Evolutionary conservation across 2,113 vertebrate species (phyloP).

Genomic region (Platichthys flesus): DNA sequence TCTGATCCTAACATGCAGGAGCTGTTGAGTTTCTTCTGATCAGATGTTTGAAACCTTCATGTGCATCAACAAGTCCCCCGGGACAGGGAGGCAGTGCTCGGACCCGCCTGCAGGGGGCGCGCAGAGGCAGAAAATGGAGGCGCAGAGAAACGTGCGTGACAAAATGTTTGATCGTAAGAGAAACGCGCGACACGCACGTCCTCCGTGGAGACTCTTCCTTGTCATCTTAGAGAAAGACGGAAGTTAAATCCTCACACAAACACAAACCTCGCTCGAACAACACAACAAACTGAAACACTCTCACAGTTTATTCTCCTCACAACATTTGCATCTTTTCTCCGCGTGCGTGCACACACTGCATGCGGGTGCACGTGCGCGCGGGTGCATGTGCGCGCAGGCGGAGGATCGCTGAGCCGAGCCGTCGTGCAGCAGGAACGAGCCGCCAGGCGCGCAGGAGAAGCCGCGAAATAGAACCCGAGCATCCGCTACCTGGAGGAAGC

Average conservation of each 20-base stretch:
- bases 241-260: too few species aligned
- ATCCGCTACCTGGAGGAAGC: slow-evolving; percentile 18
- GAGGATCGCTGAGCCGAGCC: slow-evolving; percentile 78
- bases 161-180: background rate
- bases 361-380: slow-evolving; percentile 25
- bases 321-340: background rate
- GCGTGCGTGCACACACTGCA: background rate
- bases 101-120: background rate
- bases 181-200: too few species aligned
- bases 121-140: background rate
- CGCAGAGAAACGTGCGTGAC: background rate
- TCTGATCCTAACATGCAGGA: too few species aligned
- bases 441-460: slow-evolving; percentile 76
- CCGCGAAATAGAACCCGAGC: slow-evolving; percentile 57
- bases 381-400: slow-evolving; percentile 62
- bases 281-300: background rate
- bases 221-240: background rate
- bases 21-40: background rate
- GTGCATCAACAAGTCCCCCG: background rate
- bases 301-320: background rate
- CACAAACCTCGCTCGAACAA: too few species aligned
- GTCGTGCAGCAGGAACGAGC: slow-evolving; percentile 82
- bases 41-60: background rate
- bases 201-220: too few species aligned
- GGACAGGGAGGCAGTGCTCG: background rate